A percentile compares a stretch with the other conserved stretches of the same genome.
These are phyloP conservation scores for Cotesia chilonis DNA, from an alignment of 1,140 invertebrate genomes.

Conservation along the genomic window DNA sequence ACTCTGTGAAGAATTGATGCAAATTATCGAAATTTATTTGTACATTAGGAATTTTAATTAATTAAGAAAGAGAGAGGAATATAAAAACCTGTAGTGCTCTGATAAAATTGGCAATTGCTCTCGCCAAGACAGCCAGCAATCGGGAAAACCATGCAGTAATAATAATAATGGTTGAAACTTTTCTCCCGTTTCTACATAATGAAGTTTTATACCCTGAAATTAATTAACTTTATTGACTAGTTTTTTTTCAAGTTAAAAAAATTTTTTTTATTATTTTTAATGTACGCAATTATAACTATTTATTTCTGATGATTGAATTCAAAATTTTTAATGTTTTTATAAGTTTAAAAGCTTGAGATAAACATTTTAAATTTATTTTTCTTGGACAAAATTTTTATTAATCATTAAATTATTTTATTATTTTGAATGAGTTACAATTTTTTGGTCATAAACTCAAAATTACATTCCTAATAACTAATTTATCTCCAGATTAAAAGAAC, in stretches of 20 bases:
- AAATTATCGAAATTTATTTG: not conserved
- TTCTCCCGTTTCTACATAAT: slow-evolving; percentile 77
- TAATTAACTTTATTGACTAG: not conserved
- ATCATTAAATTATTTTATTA: too few species aligned
- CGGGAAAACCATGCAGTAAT: slow-evolving; percentile 81
- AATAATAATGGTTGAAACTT: slow-evolving; percentile 70
- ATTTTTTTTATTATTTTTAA: too few species aligned
- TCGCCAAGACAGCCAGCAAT: slow-evolving; percentile 78
- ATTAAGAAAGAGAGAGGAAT: not conserved
- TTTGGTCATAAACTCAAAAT: too few species aligned
- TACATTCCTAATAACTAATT: too few species aligned
- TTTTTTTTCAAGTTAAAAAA: not conserved
- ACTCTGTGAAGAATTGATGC: slow-evolving; percentile 67
- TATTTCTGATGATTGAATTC: too few species aligned
- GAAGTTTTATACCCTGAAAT: slow-evolving; percentile 74
- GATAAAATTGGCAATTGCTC: slow-evolving; percentile 71
- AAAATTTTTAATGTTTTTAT: too few species aligned
- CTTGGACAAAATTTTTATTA: too few species aligned
- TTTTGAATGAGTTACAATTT: too few species aligned
- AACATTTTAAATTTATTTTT: too few species aligned
- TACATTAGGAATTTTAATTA: not conserved
- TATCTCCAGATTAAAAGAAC: too few species aligned
- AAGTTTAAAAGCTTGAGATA: too few species aligned
- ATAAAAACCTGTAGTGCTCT: slow-evolving; percentile 65
- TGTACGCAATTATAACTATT: too few species aligned